Evolutionary conservation across 1,140 invertebrate genomes (phyloP).

Genomic region (Lepidurus couesii): DNA sequence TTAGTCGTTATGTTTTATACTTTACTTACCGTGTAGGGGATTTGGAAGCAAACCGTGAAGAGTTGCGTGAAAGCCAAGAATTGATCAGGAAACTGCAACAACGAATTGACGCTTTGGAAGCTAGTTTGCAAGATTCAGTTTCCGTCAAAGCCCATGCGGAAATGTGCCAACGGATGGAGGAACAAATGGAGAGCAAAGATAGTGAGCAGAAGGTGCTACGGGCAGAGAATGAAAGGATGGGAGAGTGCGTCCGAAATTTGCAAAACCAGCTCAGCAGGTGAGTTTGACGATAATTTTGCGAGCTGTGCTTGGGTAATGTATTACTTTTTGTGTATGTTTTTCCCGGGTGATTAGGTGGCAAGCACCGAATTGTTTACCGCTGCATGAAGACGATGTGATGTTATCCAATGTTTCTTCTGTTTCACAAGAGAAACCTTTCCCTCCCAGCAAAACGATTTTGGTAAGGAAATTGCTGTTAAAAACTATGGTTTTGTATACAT

Average conservation of each 20-base stretch:
- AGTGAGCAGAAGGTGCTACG: not conserved
- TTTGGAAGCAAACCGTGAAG: not conserved
- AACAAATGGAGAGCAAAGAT: not conserved
- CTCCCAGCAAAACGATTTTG: not conserved
- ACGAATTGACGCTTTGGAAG: not conserved
- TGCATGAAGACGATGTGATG: not conserved
- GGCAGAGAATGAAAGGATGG: not conserved
- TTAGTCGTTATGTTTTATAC: not conserved
- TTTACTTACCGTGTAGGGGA: not conserved
- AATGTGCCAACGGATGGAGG: not conserved
- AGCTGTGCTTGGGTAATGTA: not conserved
- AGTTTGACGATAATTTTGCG: not conserved
- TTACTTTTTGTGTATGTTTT: not conserved
- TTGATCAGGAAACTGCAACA: not conserved
- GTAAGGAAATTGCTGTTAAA: not conserved
- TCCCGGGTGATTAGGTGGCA: not conserved
- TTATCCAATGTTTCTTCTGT: not conserved
- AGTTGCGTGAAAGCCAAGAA: not conserved
- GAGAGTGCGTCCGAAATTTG: not conserved
- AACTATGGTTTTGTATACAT: not conserved
- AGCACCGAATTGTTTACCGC: not conserved
- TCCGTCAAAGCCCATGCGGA: not conserved
- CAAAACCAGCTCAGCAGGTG: constrained; percentile 5
- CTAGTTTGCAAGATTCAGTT: not conserved
- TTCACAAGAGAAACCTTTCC: not conserved